Base-by-base conservation (phyloP, 2,888 invertebrate species). In the Acleris literana region DNA sequence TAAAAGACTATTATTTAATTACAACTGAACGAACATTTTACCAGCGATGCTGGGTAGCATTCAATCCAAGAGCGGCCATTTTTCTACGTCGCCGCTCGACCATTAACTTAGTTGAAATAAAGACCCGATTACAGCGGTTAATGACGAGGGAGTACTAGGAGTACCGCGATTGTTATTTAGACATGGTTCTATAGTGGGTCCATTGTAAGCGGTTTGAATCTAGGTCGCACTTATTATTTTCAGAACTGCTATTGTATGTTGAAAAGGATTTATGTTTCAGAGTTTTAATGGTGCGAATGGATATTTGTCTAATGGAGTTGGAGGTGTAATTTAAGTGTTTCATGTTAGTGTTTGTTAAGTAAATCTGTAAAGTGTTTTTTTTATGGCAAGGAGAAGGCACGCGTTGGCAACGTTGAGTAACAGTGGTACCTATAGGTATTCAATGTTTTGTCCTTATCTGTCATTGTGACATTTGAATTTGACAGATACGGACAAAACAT, bases 21-120 rank as follows among this genome's bases (percentile, higher is more conserved):
- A 76, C 82, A 79, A 79, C 84, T 81, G 77, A 79, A 80, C 80
- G 82, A 80, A 78, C 80, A 83, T 83, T 83, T 83, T 84, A 86
- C 86, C 85, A 77, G 74, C 80, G 72, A 84, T 84, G 83, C 78
- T 16, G 39, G 73, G 75, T 76, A 52, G 76, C 74, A 74, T 76
- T 80, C 78, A 78, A 80, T 81, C 82, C 75, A 72, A 76, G 69
- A 72, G 70, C 66, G 72, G 74, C 78, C 79, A 87, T 88, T 87
- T 88, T 84, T 86, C 82, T 77, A 76, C 77, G 81, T 79, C 77
- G 71, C 67, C 70, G 69, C 49, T 57, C 76, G 68, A 75, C 81
- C 79, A 83, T 85, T 86, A 83, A 79, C 74, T 78, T 70, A 18
- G 54, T 58, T 66, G 75, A 76, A 80, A 82, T 80, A 84, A 82